Base-by-base conservation (phyloP, 2,797 vertebrate genomes). In the Sphenodon punctatus region DNA sequence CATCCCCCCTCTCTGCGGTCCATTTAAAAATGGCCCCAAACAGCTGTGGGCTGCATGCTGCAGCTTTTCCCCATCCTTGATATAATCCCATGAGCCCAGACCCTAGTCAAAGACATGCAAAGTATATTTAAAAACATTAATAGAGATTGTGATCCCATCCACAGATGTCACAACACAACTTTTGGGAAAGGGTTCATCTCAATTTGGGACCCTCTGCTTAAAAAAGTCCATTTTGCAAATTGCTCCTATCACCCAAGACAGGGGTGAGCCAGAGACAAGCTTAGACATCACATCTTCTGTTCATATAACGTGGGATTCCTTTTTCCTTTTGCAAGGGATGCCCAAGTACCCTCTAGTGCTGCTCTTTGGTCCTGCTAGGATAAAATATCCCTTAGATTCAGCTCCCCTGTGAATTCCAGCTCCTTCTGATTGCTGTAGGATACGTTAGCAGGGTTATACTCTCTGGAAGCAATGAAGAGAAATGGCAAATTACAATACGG, bases 371-470 rank as follows among this genome's bases (percentile, higher is more conserved):
- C 32, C 65, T 85, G 51, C 76, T 80, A 56, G 55, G 41, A 23
- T 45, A 48, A 22, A 30, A 27, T 27, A 34, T 61, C 41, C 30
- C 15, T 78, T 60, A 41, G 74, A 81, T 60, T 5, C 41, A 42
- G 30, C 41, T 41, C 61, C 55, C 25, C 15, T 43, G n/a, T 80
- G 36, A n/a, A 39, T 53, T 27, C 25, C 39, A 77, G 43, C 66
- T 70, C 67, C 55, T 78, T 66, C 74, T 79, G 75, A 46, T 79
- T 70, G 3, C 14, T 10, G 46, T 78, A 67, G 41, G 67, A 27
- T 6, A 74, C 22, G 38, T 68, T 27, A 49, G 9, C 66, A 82
- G 39, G 46, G 60, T 48, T 68, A 49, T 43, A 81, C 68, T 61
- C 80, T 1, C 0, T 22, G 43, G 25, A 67, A 19, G 11, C 23